These are phyloP conservation scores for Tinea semifulvella DNA, from an alignment of 2,888 invertebrate genomes.

Conservation along the genomic window DNA sequence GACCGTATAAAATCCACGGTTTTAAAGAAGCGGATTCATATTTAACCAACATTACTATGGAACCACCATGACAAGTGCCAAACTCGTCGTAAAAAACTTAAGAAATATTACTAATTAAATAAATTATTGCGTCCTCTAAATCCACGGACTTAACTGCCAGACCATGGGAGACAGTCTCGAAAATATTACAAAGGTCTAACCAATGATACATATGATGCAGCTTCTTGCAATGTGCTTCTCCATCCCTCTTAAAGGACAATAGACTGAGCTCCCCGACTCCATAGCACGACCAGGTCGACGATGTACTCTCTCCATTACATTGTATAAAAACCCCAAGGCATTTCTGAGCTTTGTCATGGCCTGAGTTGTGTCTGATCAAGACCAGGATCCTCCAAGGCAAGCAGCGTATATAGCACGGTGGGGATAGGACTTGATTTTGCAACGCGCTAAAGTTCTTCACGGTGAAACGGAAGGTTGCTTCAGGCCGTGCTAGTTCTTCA, in stretches of 20 bases:
- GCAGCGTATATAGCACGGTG: slow-evolving; percentile 91
- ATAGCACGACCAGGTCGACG: slow-evolving; percentile 97
- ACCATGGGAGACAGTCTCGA: too few relatives aligned
- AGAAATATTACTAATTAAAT: too few relatives aligned
- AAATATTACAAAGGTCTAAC: slow-evolving; percentile 44
- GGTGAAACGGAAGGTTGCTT: slow-evolving; percentile 90
- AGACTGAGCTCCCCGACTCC: slow-evolving; percentile 92
- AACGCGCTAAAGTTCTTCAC: slow-evolving; percentile 89
- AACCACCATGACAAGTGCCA: too few relatives aligned
- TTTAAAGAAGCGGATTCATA: too few relatives aligned
- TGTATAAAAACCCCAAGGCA: slow-evolving; percentile 87
- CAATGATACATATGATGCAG: slow-evolving; percentile 96
- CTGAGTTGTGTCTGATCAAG: slow-evolving; percentile 81
- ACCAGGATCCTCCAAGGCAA: slow-evolving; percentile 99
- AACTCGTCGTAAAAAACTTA: too few relatives aligned
- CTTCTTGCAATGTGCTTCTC: slow-evolving; percentile 82
- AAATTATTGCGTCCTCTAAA: too few relatives aligned
- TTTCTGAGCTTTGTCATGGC: slow-evolving; percentile 75
- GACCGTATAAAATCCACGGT: too few relatives aligned
- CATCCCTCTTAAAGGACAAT: slow-evolving; percentile 84
- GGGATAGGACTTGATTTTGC: slow-evolving; percentile 84
- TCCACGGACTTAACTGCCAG: too few relatives aligned
- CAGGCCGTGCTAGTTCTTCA: slow-evolving; percentile 86
- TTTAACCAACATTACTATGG: too few relatives aligned
- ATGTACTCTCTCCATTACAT: slow-evolving; percentile 97